These are phyloP conservation scores for Xiphophorus maculatus DNA, from an alignment of 2,113 vertebrate species.

Conservation along the genomic window DNA sequence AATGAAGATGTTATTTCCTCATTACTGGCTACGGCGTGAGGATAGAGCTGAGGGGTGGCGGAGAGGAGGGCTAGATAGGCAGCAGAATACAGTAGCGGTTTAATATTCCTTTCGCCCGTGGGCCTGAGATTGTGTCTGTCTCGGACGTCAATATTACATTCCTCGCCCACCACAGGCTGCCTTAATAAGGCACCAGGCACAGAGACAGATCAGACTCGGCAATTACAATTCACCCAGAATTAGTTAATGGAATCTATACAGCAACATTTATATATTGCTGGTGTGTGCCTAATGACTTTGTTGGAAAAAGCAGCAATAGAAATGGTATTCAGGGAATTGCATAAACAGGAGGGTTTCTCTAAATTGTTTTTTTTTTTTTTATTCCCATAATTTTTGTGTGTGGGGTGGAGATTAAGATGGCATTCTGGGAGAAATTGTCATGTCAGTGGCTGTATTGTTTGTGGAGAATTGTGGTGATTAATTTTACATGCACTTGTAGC, in stretches of 20 bases:
- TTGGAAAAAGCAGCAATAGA: constrained; percentile 75
- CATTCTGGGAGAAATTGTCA: constrained; percentile 81
- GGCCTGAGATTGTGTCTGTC: constrained; percentile 83
- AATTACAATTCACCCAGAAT: constrained; percentile 83
- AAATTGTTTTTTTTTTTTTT: constrained; percentile 68
- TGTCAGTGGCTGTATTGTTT: constrained; percentile 80
- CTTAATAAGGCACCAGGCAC: constrained; percentile 81
- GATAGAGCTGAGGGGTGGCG: constrained; percentile 59
- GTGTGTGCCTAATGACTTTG: constrained; percentile 81
- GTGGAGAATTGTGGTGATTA: constrained; percentile 81
- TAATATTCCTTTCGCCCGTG: constrained; percentile 82
- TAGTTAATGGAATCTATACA: constrained; percentile 83
- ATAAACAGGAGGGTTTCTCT: constrained; percentile 71
- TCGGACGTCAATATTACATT: constrained; percentile 84
- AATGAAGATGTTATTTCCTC: constrained; percentile 86
- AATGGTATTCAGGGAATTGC: constrained; percentile 78
- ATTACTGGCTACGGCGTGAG: constrained; percentile 80
- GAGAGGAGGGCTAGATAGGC: constrained; percentile 71
- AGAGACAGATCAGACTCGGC: constrained; percentile 78
- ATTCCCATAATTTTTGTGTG: constrained; percentile 73
- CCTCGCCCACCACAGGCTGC: constrained; percentile 81
- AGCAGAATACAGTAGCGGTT: constrained; percentile 75
- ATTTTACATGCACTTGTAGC: constrained; percentile 74
- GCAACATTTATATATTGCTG: constrained; percentile 78
- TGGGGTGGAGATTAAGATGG: constrained; percentile 81